Evolutionary conservation across 2,113 vertebrate genomes (phyloP), one percentile per base, ranked within the genome.

Genomic region (Lophius piscatorius): DNA sequence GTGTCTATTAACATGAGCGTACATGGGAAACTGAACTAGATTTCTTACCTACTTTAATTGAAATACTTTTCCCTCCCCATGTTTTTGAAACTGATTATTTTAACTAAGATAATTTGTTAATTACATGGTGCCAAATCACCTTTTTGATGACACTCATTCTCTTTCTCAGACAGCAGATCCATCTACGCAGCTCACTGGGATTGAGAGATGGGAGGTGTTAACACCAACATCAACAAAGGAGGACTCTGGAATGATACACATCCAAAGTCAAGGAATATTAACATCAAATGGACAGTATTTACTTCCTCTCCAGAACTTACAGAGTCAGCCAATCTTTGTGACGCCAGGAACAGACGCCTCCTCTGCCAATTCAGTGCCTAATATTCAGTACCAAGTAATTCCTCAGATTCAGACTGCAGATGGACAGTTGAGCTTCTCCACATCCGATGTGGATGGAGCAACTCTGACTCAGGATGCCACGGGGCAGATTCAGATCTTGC

Each of bases 301-400:
- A 87, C 94, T 98, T 92, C 97, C 97, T 82, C 91, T 99, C 82
- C 97, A 99, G 87, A 96, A 93, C 92, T 88, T 99, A 86, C 96
- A 98, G 86, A 97, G 94, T 93, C 96, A 98, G 77, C 93, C 95
- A 82, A 95, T 99, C 82, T 97, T 97, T 91, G 94, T 98, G 89
- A 93, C 95, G 38, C 93, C 95, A 71, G 96, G 95, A 92, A 94
- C 93, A 46, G 95, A 98, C 76, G 84, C 92, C 63, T 94, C 94
- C 63, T 94, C 96, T 81, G 93, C 94, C 92, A 95, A 95, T 88
- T 91, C 94, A 87, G 95, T 98, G 93, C 95, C 97, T 92, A 98
- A 92, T 76, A 96, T 99, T 90, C 97, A 99, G 57, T 99, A 99
- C 92, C 97, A 98, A 94, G 96, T 99, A 89, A 98, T 98, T 92